These are phyloP conservation scores for Phalera bucephala DNA, from an alignment of 2,888 invertebrate species.

Conservation along the genomic window DNA sequence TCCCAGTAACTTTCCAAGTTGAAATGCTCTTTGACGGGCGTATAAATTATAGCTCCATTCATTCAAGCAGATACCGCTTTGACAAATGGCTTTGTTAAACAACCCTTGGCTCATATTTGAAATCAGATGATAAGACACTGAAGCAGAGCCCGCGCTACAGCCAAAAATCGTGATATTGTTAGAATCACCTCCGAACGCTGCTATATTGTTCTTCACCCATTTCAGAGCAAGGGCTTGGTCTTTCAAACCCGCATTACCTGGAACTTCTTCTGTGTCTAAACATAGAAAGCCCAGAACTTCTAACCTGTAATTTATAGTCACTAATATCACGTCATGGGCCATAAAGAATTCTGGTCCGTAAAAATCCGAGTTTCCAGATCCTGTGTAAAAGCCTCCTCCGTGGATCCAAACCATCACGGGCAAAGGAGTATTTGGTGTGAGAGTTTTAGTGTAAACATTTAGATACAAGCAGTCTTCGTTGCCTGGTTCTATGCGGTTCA, in stretches of 20 bases:
- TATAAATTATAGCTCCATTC: conserved; percentile 70
- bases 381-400: conserved; percentile 76
- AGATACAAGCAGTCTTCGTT: conserved; percentile 87
- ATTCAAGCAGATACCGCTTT: conserved; percentile 73
- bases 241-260: conserved; percentile 76
- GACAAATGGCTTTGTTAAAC: conserved; percentile 75
- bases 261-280: conserved; percentile 69
- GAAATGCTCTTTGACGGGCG: conserved; percentile 62
- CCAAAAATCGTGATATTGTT: conserved; percentile 73
- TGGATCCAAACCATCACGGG: conserved; percentile 80
- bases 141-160: conserved; percentile 72
- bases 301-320: conserved; percentile 75
- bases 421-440: conserved; percentile 36
- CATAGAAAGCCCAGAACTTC: conserved; percentile 76
- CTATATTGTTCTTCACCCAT: conserved; percentile 73
- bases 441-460: conserved; percentile 84
- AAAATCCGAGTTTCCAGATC: conserved; percentile 73
- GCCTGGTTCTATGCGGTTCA: conserved; percentile 76
- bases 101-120: conserved; percentile 70
- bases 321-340: conserved; percentile 64
- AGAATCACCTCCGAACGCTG: conserved; percentile 66
- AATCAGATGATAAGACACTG: conserved; percentile 62
- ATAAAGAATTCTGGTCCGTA: conserved; percentile 78
- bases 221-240: conserved; percentile 76
- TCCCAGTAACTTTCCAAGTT: conserved; percentile 66